phyloP scores from a whole-genome alignment of 1,140 invertebrate species.

The Yoshiicerus persimilis region DNA sequence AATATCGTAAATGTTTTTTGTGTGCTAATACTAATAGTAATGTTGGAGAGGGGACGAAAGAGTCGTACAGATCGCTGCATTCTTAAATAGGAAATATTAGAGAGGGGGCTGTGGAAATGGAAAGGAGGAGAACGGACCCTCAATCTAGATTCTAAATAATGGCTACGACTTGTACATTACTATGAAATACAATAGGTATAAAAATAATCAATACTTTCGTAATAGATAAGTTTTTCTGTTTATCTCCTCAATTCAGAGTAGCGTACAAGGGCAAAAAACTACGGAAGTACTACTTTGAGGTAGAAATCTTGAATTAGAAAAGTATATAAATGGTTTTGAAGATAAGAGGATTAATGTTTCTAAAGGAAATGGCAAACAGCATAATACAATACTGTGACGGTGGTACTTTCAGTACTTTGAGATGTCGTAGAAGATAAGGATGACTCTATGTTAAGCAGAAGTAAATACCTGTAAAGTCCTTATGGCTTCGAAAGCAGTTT shows the following conservation, averaged over 20 bases:
- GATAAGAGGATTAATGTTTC: neutral
- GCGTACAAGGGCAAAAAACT: neutral
- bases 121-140: neutral
- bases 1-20: constrained; percentile 7
- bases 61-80: neutral
- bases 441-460: neutral
- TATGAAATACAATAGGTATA: neutral
- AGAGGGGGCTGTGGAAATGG: neutral
- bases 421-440: neutral
- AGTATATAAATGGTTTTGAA: neutral
- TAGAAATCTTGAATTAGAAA: neutral
- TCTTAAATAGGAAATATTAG: neutral
- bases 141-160: neutral
- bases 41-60: neutral
- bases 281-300: neutral
- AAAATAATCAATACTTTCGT: neutral
- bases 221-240: neutral
- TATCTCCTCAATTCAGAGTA: neutral
- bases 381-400: neutral
- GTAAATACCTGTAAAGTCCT: neutral
- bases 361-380: neutral
- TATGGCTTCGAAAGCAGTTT: neutral
- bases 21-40: neutral
- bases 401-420: too few species aligned
- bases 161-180: neutral